These are phyloP conservation scores for Macrotrachela quadricornifera DNA, from an alignment of 1,140 invertebrate genomes.

Conservation along the genomic window DNA sequence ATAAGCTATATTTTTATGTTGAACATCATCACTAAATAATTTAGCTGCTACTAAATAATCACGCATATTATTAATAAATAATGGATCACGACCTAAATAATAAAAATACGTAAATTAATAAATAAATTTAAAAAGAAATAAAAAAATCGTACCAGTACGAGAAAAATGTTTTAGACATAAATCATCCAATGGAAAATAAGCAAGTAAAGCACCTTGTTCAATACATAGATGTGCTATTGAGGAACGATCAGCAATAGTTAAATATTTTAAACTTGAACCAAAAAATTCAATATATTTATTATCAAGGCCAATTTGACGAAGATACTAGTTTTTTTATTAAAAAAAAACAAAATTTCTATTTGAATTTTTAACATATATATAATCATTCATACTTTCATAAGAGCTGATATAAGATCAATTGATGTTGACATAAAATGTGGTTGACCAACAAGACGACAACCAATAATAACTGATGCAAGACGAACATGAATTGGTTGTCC, in stretches of 20 bases:
- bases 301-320: constrained; percentile 76
- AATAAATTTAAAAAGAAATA: no score
- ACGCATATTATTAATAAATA: constrained; percentile 60
- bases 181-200: constrained; percentile 78
- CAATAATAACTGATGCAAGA: constrained; percentile 66
- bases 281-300: constrained; percentile 98
- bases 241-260: constrained; percentile 74
- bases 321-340: constrained; percentile 39
- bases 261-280: constrained; percentile 61
- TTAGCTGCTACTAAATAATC: constrained; percentile 55
- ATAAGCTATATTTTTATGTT: constrained; percentile 59
- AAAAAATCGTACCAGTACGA: constrained; percentile 43
- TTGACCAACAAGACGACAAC: constrained; percentile 64
- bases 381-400: constrained; percentile 50
- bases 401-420: constrained; percentile 86
- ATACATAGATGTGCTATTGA: constrained; percentile 75
- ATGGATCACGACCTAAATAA: constrained; percentile 42
- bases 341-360: constrained; percentile 17
- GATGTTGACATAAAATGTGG: constrained; percentile 67
- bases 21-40: constrained; percentile 49
- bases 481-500: constrained; percentile 90
- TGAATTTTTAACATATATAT: no score
- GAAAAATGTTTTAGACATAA: constrained; percentile 58
- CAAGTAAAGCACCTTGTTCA: constrained; percentile 77
- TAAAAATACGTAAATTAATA: no score